phyloP scores from a whole-genome alignment of 2,888 invertebrate genomes.

The Luffia ferchaultella region DNA sequence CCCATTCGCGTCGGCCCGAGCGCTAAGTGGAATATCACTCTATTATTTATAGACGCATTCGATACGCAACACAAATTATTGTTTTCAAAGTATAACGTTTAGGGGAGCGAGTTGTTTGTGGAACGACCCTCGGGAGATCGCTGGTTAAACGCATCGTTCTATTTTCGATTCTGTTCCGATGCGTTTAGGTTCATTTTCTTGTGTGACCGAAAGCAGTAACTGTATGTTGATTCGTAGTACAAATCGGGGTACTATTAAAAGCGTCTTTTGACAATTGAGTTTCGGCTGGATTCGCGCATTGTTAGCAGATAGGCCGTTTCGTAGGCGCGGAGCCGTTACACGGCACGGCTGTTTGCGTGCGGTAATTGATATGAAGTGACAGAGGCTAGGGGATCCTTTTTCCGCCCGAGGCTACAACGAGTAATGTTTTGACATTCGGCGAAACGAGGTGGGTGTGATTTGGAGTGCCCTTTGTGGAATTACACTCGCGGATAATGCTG shows the following conservation, averaged over 20 bases:
- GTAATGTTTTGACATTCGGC: constrained; percentile 59
- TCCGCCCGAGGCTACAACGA: constrained; percentile 45
- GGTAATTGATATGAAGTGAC: constrained; percentile 67
- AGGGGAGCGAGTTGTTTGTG: constrained; percentile 61
- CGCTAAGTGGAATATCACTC: constrained; percentile 55
- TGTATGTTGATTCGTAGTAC: constrained; percentile 35
- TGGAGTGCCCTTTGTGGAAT: constrained; percentile 67
- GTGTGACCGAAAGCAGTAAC: constrained; percentile 25
- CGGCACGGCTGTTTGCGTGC: constrained; percentile 58
- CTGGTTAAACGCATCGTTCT: constrained; percentile 22
- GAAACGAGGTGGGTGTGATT: constrained; percentile 64
- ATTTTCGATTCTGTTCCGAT: constrained; percentile 36
- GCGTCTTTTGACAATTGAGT: constrained; percentile 64
- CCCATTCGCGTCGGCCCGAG: constrained; percentile 26
- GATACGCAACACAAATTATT: constrained; percentile 68
- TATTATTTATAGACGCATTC: constrained; percentile 65
- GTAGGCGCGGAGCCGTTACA: constrained; percentile 19
- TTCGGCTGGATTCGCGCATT: constrained; percentile 44
- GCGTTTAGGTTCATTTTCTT: constrained; percentile 35
- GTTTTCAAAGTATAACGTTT: constrained; percentile 68
- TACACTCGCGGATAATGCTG: constrained; percentile 59
- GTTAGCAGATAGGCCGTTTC: constrained; percentile 50
- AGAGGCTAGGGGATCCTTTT: constrained; percentile 52
- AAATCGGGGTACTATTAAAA: constrained; percentile 48
- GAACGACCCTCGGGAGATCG: constrained; percentile 52